These are phyloP conservation scores for Linnaemya tessellans DNA, from an alignment of 2,888 invertebrate genomes.

Conservation along the genomic window DNA sequence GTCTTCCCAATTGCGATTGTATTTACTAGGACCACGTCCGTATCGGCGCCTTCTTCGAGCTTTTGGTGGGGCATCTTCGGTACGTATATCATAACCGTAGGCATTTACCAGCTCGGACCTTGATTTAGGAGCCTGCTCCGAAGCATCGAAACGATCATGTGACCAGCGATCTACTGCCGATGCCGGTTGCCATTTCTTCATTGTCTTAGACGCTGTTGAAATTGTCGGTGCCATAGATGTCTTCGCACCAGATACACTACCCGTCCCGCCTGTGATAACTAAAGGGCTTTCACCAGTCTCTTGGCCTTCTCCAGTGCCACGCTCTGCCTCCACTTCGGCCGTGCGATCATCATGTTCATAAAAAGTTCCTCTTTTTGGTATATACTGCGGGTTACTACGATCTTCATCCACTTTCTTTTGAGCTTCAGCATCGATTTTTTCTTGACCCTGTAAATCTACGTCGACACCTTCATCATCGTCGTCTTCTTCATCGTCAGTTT, in stretches of 20 bases:
- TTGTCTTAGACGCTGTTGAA: slow-evolving; percentile 81
- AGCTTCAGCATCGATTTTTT: slow-evolving; percentile 85
- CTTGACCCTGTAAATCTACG: slow-evolving; percentile 87
- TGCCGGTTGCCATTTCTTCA: slow-evolving; percentile 83
- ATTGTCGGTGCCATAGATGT: slow-evolving; percentile 77
- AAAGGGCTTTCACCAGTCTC: slow-evolving; percentile 77
- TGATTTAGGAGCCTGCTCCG: slow-evolving; percentile 86
- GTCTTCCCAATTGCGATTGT: slow-evolving; percentile 96
- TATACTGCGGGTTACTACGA: slow-evolving; percentile 97
- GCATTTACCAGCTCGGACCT: slow-evolving; percentile 76
- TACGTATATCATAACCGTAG: slow-evolving; percentile 92
- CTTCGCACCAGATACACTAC: slow-evolving; percentile 80
- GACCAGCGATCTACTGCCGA: slow-evolving; percentile 88
- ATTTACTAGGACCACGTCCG: slow-evolving; percentile 95
- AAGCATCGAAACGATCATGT: slow-evolving; percentile 88
- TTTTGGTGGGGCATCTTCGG: slow-evolving; percentile 95
- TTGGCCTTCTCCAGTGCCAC: slow-evolving; percentile 41
- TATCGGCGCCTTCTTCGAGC: slow-evolving; percentile 93
- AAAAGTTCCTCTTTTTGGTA: slow-evolving; percentile 97
- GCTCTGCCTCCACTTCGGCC: slow-evolving; percentile 81
- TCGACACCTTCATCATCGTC: slow-evolving; percentile 84
- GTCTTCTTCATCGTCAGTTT: slow-evolving; percentile 77
- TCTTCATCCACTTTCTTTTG: slow-evolving; percentile 95
- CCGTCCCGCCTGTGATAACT: slow-evolving; percentile 77
- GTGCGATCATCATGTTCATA: slow-evolving; percentile 98